These are phyloP conservation scores for Callinectes sapidus DNA, from an alignment of 2,888 invertebrate genomes.

Conservation along the genomic window DNA sequence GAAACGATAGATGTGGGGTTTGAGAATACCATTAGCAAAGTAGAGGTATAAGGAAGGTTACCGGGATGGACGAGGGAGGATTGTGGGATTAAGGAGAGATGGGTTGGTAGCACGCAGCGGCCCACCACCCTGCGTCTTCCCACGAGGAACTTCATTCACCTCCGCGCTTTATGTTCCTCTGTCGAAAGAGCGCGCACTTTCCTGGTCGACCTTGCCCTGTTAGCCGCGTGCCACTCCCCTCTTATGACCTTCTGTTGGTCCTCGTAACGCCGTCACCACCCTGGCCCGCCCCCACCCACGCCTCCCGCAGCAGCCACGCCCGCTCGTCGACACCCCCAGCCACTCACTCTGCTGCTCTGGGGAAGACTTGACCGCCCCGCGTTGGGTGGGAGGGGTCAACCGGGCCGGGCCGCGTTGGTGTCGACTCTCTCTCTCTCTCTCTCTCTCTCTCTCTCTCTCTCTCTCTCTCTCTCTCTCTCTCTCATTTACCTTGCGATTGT, in stretches of 20 bases:
- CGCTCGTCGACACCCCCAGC: slow-evolving; percentile 24
- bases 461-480: neutral
- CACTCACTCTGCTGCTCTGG: neutral
- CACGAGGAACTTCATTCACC: neutral
- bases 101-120: neutral
- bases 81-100: no score
- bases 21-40: neutral
- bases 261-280: slow-evolving; percentile 62
- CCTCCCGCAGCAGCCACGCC: slow-evolving; percentile 54
- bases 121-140: neutral
- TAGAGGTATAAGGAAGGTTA: neutral
- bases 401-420: neutral
- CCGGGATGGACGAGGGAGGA: no score
- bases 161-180: slow-evolving; percentile 53
- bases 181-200: slow-evolving; percentile 70
- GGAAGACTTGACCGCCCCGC: slow-evolving; percentile 8
- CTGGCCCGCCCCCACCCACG: slow-evolving; percentile 65
- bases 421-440: neutral
- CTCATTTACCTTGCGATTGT: neutral
- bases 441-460: slow-evolving; percentile 28
- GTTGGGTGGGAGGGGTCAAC: neutral
- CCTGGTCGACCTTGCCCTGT: slow-evolving; percentile 48
- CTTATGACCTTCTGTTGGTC: slow-evolving; percentile 53
- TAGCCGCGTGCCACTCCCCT: neutral
- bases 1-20: neutral